Percentiles rank a stretch among this genome's conserved stretches.
Evolutionary conservation across 2,113 vertebrate genomes (phyloP).

Genomic region (Gadus macrocephalus): DNA sequence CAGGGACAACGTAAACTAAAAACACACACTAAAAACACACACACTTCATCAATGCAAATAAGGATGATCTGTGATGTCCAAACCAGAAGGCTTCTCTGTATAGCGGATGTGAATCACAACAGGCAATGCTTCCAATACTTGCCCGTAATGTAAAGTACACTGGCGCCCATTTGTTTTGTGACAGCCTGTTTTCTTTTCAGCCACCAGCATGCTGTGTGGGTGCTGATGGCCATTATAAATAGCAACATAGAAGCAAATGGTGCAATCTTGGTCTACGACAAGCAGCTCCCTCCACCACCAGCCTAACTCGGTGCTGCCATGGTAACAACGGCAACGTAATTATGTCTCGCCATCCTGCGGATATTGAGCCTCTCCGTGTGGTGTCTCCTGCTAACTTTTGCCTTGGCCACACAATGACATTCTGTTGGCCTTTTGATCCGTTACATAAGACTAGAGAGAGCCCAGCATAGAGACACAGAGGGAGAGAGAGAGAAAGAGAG

Average conservation of each 20-base stretch:
- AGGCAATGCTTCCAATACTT: constrained; percentile 30
- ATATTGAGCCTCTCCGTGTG: constrained; percentile 67
- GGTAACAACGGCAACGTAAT: constrained; percentile 75
- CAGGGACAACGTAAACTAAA: constrained; percentile 2
- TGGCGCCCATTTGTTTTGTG: constrained; percentile 54
- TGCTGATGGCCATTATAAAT: constrained; percentile 71
- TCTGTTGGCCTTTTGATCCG: constrained; percentile 61
- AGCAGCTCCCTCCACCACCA: constrained; percentile 70
- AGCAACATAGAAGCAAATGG: constrained; percentile 79
- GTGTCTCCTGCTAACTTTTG: constrained; percentile 60
- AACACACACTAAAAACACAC: constrained; percentile 23
- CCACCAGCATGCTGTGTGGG: constrained; percentile 67
- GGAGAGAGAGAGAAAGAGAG: constrained; percentile 16
- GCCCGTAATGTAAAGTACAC: constrained; percentile 46
- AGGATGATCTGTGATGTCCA: constrained; percentile 23
- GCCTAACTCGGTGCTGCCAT: constrained; percentile 75
- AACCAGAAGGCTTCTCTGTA: constrained; percentile 4
- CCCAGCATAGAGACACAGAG: constrained; percentile 42
- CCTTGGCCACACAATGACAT: constrained; percentile 64
- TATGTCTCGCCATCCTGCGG: constrained; percentile 71
- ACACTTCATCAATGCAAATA: constrained; percentile 19
- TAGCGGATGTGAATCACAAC: constrained; percentile 30
- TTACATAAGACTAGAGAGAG: constrained; percentile 68
- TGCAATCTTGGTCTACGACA: constrained; percentile 75
- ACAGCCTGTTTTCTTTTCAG: constrained; percentile 58